Evolutionary conservation across 2,797 vertebrate genomes (phyloP).

Genomic region (Fundulus diaphanus): DNA sequence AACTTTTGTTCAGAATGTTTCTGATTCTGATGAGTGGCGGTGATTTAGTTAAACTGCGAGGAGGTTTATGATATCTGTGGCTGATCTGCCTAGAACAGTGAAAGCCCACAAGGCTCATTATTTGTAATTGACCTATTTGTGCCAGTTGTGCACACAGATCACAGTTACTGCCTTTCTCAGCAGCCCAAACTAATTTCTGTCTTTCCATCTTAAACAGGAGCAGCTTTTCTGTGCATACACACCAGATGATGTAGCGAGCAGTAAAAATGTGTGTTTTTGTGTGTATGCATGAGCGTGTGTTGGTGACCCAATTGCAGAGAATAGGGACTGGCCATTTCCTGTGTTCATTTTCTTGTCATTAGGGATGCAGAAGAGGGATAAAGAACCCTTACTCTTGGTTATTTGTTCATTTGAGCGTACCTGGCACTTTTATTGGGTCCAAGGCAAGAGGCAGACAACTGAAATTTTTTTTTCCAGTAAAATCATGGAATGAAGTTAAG

Average conservation of each 20-base stretch:
- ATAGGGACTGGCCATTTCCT: slow-evolving; percentile 62
- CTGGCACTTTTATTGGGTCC: slow-evolving; percentile 35
- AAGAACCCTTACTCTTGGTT: slow-evolving; percentile 48
- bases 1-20: slow-evolving; percentile 5
- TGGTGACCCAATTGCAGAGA: slow-evolving; percentile 72
- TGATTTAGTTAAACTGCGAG: slow-evolving; percentile 17
- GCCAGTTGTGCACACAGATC: slow-evolving; percentile 23
- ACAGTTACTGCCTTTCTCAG: slow-evolving; percentile 1
- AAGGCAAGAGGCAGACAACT: slow-evolving; percentile 42
- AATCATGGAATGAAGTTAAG: slow-evolving; percentile 28
- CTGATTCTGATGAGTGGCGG: slow-evolving; percentile 5
- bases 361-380: slow-evolving; percentile 47
- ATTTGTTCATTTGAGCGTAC: slow-evolving; percentile 44
- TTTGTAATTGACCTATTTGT: slow-evolving; percentile 35
- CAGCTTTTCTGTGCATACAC: slow-evolving; percentile 46
- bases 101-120: slow-evolving; percentile 33
- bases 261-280: slow-evolving; percentile 49
- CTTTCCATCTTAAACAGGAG: slow-evolving; percentile 42
- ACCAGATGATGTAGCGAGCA: slow-evolving; percentile 45
- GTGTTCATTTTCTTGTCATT: slow-evolving; percentile 77
- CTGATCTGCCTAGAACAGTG: slow-evolving; percentile 10
- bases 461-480: slow-evolving; percentile 43
- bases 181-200: slow-evolving; percentile 6
- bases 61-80: slow-evolving; percentile 24
- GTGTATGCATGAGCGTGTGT: slow-evolving; percentile 38